These are phyloP conservation scores for Propithecus perrieri DNA, from an alignment of 2,797 vertebrate genomes.

Conservation along the genomic window DNA sequence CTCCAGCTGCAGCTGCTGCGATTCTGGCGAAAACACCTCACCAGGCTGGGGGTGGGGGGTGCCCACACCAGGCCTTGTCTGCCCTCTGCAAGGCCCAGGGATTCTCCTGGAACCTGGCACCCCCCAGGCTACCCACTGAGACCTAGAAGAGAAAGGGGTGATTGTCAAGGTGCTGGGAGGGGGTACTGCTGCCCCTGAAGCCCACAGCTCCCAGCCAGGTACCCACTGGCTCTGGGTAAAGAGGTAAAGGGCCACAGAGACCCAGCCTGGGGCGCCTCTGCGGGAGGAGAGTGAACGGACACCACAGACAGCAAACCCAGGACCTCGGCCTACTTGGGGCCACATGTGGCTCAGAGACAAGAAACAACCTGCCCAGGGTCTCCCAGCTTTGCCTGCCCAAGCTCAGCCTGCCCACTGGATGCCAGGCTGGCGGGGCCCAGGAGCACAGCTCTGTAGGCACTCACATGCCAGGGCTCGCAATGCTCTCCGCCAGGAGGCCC, in stretches of 20 bases:
- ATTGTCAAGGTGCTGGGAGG: neutral
- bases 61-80: neutral
- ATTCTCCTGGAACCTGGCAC: neutral
- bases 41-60: conserved; percentile 41
- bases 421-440: neutral
- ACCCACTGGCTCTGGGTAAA: neutral
- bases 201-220: neutral
- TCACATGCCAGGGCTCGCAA: neutral
- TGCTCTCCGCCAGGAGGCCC: neutral
- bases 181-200: neutral
- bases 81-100: neutral
- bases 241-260: neutral
- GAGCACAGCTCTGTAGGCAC: neutral
- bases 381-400: neutral
- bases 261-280: neutral
- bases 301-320: neutral
- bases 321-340: neutral
- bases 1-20: conserved; percentile 70
- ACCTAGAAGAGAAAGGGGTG: neutral
- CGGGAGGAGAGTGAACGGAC: neutral
- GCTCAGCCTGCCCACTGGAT: neutral
- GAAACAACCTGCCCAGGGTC: neutral
- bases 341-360: neutral
- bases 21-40: conserved; percentile 75
- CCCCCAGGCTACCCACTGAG: neutral